Base-by-base conservation (phyloP, 2,113 vertebrate genomes). In the Pollachius pollachius region DNA sequence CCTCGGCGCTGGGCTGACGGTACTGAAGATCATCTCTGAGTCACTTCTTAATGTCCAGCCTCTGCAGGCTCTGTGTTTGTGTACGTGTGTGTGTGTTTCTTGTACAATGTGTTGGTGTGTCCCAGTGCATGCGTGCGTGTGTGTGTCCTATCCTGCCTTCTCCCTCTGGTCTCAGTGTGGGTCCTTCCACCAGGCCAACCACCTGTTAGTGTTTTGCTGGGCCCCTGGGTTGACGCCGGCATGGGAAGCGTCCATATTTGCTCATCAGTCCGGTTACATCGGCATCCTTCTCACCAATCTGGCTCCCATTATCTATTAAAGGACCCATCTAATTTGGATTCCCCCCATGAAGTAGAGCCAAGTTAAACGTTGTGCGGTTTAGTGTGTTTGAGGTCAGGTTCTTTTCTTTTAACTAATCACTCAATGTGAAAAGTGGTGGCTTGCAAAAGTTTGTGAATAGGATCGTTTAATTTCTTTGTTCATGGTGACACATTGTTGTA, bases 131-230 rank as follows among this genome's bases (percentile, higher is more conserved):
- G 23, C 16, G 37, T 73, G 52, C 19, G 74, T 61, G 65, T 60
- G 25, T 70, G 69, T 73, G 78, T 81, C 52, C 85, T 83, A 79
- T 87, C 82, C 67, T 79, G 81, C 84, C 84, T 70, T 69, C 76
- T 86, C 84, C 79, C 87, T 87, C 88, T 86, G 76, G 84, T 88
- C 88, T 88, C 79, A 76, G 88, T 78, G 86, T 91, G 82, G 88
- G 89, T 88, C 87, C 86, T 83, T 87, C 83, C 74, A 85, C 81
- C 82, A 85, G 74, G 73, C 64, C 71, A 74, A 74, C 80, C 88
- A 91, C 87, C 88, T 91, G 88, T 90, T 88, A 87, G 86, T 87
- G 80, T 88, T 91, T 90, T 92, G 87, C 78, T 89, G n/a, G 80
- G 76, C 84, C 87, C 77, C 71, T 67, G 73, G 86, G 84, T 48